Evolutionary conservation across 2,113 vertebrate species (phyloP).

Genomic region (Columba livia): DNA sequence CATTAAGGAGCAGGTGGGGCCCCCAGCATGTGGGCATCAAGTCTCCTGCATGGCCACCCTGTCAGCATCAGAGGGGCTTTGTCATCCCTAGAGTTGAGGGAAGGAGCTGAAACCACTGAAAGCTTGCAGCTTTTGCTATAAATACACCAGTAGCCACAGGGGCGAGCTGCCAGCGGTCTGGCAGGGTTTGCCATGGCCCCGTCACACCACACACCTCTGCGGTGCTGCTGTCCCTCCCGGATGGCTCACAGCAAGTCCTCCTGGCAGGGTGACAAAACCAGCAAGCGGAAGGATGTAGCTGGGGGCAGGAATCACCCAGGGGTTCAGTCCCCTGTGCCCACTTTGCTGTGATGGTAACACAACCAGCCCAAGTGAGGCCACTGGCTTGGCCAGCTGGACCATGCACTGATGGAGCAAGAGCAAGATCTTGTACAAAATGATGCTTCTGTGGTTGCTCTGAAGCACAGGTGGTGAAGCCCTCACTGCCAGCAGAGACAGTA

Average conservation of each 20-base stretch:
- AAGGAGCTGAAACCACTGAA: not conserved
- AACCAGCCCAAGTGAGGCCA: not conserved
- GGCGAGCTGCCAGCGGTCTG: not conserved
- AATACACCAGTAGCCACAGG: not conserved
- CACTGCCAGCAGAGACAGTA: not conserved
- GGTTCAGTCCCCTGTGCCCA: not conserved
- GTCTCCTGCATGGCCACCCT: not conserved
- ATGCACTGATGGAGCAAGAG: not conserved
- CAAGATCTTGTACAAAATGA: not conserved
- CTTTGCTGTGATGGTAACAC: not conserved
- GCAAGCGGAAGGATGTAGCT: not conserved
- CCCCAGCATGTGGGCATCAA: not conserved
- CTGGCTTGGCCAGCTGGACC: not conserved
- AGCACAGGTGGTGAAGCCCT: not conserved
- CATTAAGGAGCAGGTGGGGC: not conserved
- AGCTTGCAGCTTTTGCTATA: not conserved
- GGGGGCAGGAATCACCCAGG: not conserved
- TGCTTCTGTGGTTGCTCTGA: not conserved
- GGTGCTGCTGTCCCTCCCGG: fast-evolving
- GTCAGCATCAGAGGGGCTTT: not conserved
- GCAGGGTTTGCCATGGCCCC: not conserved
- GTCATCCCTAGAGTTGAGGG: fast-evolving
- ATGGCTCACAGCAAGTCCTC: not conserved
- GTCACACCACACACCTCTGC: not conserved
- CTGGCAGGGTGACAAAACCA: not conserved